Evolutionary conservation across 2,113 vertebrate genomes (phyloP).

Genomic region (Lophura nycthemera): DNA sequence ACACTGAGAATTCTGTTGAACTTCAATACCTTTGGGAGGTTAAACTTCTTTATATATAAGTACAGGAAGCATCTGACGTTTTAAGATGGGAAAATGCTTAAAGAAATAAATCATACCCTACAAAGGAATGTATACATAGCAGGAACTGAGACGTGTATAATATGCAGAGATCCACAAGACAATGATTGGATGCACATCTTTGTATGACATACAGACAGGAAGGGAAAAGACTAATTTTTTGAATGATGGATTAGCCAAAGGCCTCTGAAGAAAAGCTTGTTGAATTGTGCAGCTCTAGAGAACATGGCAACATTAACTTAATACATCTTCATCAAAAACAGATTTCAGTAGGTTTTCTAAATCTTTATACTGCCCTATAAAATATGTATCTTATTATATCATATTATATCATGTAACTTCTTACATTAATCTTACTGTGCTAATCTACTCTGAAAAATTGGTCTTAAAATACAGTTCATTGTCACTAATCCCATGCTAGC

Average conservation of each 20-base stretch:
- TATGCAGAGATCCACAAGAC: conserved; percentile 17
- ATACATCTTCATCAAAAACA: conserved; percentile 2
- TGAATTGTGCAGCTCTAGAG: neutral
- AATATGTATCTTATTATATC: neutral
- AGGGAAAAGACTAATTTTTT: conserved; percentile 42
- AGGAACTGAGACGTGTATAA: conserved; percentile 57
- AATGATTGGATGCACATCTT: conserved; percentile 51
- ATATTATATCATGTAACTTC: neutral
- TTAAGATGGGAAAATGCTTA: conserved; percentile 70
- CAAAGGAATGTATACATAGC: conserved; percentile 67
- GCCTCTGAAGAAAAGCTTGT: conserved; percentile 34
- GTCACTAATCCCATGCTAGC: neutral
- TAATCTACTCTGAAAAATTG: neutral
- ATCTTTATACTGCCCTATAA: neutral
- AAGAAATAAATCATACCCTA: conserved; percentile 56
- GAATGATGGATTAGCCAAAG: conserved; percentile 42
- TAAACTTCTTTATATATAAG: conserved; percentile 68
- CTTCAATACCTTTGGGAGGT: conserved; percentile 58
- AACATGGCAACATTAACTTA: neutral
- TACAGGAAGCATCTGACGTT: conserved; percentile 75
- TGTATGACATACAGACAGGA: conserved; percentile 40
- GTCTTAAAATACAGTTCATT: neutral
- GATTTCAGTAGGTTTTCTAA: conserved; percentile 10
- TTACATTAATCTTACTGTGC: neutral
- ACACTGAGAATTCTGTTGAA: conserved; percentile 40